Evolutionary conservation across 2,888 invertebrate genomes (phyloP).

Genomic region (Phania funesta): DNA sequence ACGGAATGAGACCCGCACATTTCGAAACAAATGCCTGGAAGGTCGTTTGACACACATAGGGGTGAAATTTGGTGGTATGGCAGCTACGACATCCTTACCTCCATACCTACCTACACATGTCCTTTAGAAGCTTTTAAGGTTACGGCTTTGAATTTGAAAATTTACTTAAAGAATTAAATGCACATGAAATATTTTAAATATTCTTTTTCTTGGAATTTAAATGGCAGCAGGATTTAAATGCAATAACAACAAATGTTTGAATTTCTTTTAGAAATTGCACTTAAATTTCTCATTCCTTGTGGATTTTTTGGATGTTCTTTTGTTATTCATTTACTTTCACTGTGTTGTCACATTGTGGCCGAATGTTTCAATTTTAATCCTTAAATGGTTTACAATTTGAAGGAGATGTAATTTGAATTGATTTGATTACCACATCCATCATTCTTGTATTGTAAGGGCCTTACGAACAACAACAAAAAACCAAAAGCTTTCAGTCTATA

Average conservation of each 20-base stretch:
- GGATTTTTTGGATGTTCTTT: neutral
- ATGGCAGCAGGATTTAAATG: constrained; percentile 62
- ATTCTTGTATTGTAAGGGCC: constrained; percentile 54
- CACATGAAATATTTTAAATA: constrained; percentile 54
- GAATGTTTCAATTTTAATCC: constrained; percentile 60
- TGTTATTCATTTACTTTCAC: neutral
- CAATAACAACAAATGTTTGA: constrained; percentile 68
- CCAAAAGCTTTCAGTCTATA: constrained; percentile 30
- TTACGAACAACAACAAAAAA: neutral
- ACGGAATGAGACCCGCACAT: constrained; percentile 43
- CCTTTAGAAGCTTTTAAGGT: constrained; percentile 30
- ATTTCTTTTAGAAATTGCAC: constrained; percentile 60
- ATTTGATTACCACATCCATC: constrained; percentile 78
- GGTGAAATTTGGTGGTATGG: neutral
- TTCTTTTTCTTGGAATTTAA: constrained; percentile 5
- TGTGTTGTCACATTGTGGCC: constrained; percentile 65
- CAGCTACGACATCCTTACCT: neutral
- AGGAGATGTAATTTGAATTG: constrained; percentile 70
- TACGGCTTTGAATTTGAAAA: constrained; percentile 34
- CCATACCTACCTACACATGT: no score
- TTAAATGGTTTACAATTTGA: constrained; percentile 66
- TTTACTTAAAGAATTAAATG: constrained; percentile 55
- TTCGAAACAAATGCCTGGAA: neutral
- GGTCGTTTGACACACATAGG: neutral
- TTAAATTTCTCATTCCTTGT: constrained; percentile 31